These are phyloP conservation scores for Pituophis catenifer DNA, from an alignment of 2,113 vertebrate species.

Conservation along the genomic window DNA sequence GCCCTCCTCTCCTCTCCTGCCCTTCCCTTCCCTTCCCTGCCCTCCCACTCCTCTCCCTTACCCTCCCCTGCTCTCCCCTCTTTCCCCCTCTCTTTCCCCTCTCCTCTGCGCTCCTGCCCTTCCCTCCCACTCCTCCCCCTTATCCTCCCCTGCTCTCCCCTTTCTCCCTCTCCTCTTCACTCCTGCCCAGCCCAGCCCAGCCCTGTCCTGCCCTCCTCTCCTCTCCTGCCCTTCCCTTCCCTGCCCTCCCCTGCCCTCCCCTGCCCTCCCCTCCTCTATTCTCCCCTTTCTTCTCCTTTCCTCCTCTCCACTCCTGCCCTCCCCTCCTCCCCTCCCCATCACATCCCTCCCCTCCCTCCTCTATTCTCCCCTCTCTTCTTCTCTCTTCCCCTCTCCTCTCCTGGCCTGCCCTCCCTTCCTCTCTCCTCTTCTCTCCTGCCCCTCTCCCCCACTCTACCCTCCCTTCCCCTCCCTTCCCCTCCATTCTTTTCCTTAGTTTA, in stretches of 20 bases:
- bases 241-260: no score
- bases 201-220: no score
- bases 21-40: background rate
- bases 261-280: no score
- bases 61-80: no score
- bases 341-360: no score
- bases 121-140: rapidly evolving
- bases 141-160: no score
- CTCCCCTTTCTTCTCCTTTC: background rate
- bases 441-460: rapidly evolving
- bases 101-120: background rate
- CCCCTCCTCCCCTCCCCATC: background rate
- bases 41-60: background rate
- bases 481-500: background rate
- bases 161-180: no score
- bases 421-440: background rate
- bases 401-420: no score
- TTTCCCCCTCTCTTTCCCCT: background rate
- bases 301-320: no score
- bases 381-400: no score
- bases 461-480: background rate
- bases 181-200: no score
- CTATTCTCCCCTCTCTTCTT: background rate
- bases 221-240: no score
- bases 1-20: background rate